These are phyloP conservation scores for Zaprionus davidi DNA, from an alignment of 1,140 invertebrate genomes.

Conservation along the genomic window DNA sequence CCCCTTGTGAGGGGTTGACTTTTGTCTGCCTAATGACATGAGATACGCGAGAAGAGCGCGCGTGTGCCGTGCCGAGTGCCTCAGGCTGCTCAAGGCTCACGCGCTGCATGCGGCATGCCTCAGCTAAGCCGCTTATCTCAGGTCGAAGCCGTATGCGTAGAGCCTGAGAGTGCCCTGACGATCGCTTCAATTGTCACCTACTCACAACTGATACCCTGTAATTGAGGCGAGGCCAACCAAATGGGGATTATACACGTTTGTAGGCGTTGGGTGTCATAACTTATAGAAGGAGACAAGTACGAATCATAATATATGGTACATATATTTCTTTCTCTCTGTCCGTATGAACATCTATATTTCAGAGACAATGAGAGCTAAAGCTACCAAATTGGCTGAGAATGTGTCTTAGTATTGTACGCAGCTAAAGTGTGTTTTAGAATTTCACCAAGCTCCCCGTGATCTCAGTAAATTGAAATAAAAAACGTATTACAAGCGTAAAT, in stretches of 20 bases:
- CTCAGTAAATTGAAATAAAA: too few relatives aligned
- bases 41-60: conserved; percentile 24
- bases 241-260: neutral
- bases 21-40: conserved; percentile 28
- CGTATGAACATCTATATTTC: too few relatives aligned
- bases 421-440: too few relatives aligned
- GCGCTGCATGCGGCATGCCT: conserved; percentile 1
- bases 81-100: neutral
- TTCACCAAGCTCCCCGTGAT: too few relatives aligned
- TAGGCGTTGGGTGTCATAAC: neutral
- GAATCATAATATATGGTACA: too few relatives aligned
- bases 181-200: conserved; percentile 26
- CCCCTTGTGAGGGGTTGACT: neutral
- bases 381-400: too few relatives aligned
- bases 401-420: too few relatives aligned
- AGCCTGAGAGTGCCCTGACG: neutral
- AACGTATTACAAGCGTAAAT: too few relatives aligned
- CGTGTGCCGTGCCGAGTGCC: neutral
- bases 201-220: conserved; percentile 1
- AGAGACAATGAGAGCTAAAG: too few relatives aligned
- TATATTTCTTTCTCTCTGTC: too few relatives aligned
- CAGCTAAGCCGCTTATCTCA: conserved; percentile 34
- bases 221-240: neutral
- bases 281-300: too few relatives aligned
- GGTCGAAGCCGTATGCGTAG: neutral